A percentile compares a stretch with the other conserved stretches of the same genome.
phyloP scores from a whole-genome alignment of 2,113 vertebrate genomes.

The Pachypanchax playfairii region DNA sequence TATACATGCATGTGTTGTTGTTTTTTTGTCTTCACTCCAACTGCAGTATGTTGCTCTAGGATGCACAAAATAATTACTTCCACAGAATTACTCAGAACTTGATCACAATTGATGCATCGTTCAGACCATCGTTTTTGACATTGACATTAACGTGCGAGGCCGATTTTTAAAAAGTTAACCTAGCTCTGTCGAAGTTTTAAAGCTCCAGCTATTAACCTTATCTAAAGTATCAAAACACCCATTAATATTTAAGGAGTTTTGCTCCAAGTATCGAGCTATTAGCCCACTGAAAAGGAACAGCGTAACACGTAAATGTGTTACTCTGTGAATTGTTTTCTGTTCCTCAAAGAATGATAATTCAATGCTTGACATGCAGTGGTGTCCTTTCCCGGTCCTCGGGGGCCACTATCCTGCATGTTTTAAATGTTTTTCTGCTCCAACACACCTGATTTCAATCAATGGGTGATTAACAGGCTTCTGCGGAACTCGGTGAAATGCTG shows the following conservation, averaged over 20 bases:
- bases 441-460: too few species aligned
- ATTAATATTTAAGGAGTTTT: background rate
- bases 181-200: background rate
- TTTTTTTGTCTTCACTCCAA: constrained; percentile 7
- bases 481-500: too few species aligned
- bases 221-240: too few species aligned
- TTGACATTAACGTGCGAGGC: too few species aligned
- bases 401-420: too few species aligned
- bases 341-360: too few species aligned
- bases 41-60: constrained; percentile 13
- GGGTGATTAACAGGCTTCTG: too few species aligned
- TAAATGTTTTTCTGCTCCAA: background rate
- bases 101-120: background rate
- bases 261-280: too few species aligned
- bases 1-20: constrained; percentile 22
- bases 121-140: too few species aligned
- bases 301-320: background rate
- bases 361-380: too few species aligned
- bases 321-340: background rate
- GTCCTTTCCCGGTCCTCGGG: too few species aligned
- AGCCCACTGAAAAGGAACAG: background rate
- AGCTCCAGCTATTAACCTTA: background rate
- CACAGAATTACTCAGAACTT: constrained; percentile 1
- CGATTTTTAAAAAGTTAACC: background rate
- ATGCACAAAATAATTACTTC: background rate